A percentile compares a stretch with the other conserved stretches of the same genome.
phyloP scores from a whole-genome alignment of 2,113 vertebrate species.

The Passer domesticus region DNA sequence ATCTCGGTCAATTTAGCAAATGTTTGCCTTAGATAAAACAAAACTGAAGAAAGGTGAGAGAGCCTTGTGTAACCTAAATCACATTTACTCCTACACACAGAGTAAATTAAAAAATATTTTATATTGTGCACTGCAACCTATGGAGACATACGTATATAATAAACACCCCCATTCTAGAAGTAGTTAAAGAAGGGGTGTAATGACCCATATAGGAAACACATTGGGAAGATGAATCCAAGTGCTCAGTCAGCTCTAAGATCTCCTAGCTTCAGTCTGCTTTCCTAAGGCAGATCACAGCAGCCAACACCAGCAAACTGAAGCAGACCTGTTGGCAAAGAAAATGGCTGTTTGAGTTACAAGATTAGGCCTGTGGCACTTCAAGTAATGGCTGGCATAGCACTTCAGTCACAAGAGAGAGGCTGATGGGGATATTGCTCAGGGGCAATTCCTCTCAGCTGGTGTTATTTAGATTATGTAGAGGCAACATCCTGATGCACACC shows the following conservation, averaged over 20 bases:
- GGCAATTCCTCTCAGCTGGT: neutral
- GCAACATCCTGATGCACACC: accelerated
- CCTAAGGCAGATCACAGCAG: neutral
- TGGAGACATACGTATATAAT: neutral
- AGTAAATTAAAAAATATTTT: neutral
- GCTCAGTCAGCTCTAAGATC: neutral
- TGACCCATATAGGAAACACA: neutral
- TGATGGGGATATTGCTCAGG: neutral
- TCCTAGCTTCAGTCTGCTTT: neutral
- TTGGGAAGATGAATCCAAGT: neutral
- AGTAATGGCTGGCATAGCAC: neutral
- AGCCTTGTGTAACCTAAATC: neutral
- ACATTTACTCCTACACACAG: neutral
- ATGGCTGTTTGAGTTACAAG: neutral
- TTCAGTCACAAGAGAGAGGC: neutral
- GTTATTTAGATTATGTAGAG: neutral
- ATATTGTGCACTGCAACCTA: neutral
- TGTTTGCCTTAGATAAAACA: neutral
- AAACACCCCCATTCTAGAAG: neutral
- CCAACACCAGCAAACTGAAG: neutral
- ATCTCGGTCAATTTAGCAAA: neutral
- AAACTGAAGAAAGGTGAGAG: neutral
- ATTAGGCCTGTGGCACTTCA: neutral
- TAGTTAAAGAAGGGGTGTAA: neutral
- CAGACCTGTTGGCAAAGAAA: neutral